Evolutionary conservation across 2,797 vertebrate species (phyloP).

Genomic region (Danio albolineatus): DNA sequence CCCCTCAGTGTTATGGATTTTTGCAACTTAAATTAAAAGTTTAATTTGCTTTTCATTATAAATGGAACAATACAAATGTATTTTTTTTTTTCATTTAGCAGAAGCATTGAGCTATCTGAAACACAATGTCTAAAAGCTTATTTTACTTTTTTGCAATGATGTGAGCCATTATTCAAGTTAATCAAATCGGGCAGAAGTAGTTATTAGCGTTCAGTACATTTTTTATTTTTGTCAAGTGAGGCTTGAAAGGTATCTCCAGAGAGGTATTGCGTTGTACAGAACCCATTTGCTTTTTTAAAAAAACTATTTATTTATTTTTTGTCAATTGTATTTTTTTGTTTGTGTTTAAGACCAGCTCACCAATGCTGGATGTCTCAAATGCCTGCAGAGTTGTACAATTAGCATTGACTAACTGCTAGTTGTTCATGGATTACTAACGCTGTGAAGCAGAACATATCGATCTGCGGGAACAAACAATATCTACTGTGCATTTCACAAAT

Average conservation of each 20-base stretch:
- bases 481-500: neutral
- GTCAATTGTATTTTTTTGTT: neutral
- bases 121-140: neutral
- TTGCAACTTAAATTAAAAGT: neutral
- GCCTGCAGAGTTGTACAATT: constrained; percentile 16
- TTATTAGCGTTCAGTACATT: neutral
- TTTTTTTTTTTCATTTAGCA: neutral
- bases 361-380: neutral
- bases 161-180: neutral
- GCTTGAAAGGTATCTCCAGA: neutral
- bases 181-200: neutral
- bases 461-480: constrained; percentile 7
- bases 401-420: constrained; percentile 24
- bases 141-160: neutral
- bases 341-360: neutral
- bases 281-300: neutral
- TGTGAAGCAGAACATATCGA: constrained; percentile 13
- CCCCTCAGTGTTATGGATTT: neutral
- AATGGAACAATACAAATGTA: neutral
- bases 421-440: neutral
- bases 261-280: neutral
- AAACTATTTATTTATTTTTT: neutral
- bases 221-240: neutral
- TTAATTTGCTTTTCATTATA: neutral
- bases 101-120: neutral